Percentiles rank a stretch among this genome's conserved stretches.
phyloP scores from a whole-genome alignment of 2,113 vertebrate genomes.

The Pachycephala philippinensis region DNA sequence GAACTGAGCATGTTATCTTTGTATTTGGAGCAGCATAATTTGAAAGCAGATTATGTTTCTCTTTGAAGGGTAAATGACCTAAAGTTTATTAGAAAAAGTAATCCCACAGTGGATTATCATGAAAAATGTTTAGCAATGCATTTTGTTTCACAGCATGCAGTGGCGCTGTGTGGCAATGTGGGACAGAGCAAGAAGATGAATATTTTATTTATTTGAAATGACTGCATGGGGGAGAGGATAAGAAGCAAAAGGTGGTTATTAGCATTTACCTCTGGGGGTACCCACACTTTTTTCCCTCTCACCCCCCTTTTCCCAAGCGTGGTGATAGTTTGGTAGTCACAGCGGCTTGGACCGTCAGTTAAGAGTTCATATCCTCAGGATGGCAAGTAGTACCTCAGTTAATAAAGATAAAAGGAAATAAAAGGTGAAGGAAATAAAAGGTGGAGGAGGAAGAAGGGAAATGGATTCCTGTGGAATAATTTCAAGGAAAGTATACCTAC shows the following conservation, averaged over 20 bases:
- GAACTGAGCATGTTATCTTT: constrained; percentile 36
- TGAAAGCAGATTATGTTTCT: constrained; percentile 57
- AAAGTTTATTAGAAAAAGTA: constrained; percentile 42
- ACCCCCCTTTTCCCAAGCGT: neutral
- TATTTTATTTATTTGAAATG: neutral
- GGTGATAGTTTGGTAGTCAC: neutral
- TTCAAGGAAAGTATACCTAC: neutral
- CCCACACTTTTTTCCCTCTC: neutral
- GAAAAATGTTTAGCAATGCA: neutral
- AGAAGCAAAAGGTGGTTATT: neutral
- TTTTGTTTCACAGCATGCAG: constrained; percentile 14
- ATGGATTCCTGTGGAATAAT: neutral
- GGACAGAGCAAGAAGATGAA: neutral
- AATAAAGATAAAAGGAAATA: constrained; percentile 3
- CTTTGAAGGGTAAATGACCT: constrained; percentile 51
- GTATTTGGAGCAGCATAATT: constrained; percentile 31
- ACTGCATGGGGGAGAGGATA: neutral
- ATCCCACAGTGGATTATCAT: constrained; percentile 13
- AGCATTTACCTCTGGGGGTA: neutral
- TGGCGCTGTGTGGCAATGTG: neutral
- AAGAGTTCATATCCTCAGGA: neutral
- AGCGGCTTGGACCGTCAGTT: neutral
- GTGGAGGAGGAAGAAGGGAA: neutral
- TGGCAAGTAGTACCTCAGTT: neutral
- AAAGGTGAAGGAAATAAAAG: neutral